These are phyloP conservation scores for Sebastes aleutianus DNA, from an alignment of 2,797 vertebrate species.

Conservation along the genomic window DNA sequence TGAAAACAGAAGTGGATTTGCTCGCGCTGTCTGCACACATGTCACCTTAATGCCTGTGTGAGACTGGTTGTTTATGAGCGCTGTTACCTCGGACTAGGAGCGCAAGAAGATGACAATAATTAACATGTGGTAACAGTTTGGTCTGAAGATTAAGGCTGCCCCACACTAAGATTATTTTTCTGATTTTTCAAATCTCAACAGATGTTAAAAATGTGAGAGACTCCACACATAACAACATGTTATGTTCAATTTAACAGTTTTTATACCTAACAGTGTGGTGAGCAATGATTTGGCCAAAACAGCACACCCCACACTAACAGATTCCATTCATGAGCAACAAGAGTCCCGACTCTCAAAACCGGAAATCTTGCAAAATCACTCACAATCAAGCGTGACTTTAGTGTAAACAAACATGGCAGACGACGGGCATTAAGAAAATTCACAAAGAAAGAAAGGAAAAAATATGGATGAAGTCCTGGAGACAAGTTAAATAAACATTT, in stretches of 20 bases:
- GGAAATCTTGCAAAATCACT: too few species aligned
- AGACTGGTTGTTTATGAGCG: neutral
- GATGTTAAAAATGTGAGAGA: neutral
- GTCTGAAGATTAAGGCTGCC: neutral
- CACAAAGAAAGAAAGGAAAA: neutral
- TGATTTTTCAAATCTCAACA: neutral
- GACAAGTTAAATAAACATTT: neutral
- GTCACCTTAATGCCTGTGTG: neutral
- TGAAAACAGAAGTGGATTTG: slow-evolving; percentile 16
- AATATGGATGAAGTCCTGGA: neutral
- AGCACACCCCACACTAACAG: neutral
- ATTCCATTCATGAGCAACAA: neutral
- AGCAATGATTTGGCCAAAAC: neutral
- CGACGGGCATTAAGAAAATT: neutral
- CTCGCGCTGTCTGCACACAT: neutral
- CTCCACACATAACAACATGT: neutral
- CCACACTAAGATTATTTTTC: neutral
- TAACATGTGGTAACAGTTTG: neutral
- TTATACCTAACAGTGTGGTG: neutral
- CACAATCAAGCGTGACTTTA: too few species aligned
- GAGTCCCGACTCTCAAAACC: too few species aligned
- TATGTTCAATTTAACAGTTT: neutral
- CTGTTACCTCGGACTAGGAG: neutral
- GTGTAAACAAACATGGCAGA: too few species aligned
- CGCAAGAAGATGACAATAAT: neutral